Conservation (phyloP, 2,113 vertebrate genomes). For the Picathartes gymnocephalus region DNA sequence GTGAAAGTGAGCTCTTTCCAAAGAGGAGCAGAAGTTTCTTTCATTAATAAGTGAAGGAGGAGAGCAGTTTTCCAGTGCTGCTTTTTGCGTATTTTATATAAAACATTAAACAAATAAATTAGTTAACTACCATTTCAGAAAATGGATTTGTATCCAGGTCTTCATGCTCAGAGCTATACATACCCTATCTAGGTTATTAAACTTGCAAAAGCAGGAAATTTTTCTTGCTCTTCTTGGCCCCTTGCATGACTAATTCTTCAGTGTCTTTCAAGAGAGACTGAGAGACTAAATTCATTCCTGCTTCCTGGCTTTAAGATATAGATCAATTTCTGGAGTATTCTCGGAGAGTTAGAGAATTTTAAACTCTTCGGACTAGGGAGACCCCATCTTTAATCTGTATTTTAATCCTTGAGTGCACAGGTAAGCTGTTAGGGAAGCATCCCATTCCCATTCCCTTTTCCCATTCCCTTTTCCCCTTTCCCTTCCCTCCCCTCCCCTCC, state of each 20-base stretch:
- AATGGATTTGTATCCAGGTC: not conserved
- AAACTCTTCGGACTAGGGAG: not conserved
- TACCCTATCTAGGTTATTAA: not conserved
- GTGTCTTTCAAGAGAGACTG: not conserved
- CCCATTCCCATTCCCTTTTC: fast-evolving
- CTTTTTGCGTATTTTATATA: not conserved
- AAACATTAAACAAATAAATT: not conserved
- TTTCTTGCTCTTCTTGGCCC: not conserved
- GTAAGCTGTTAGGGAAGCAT: not conserved
- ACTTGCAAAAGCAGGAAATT: not conserved
- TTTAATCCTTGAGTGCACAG: not conserved
- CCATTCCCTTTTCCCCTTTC: no score
- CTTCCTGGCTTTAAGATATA: not conserved
- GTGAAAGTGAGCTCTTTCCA: not conserved
- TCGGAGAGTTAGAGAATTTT: not conserved
- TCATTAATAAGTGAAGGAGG: not conserved
- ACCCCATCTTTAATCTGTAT: not conserved
- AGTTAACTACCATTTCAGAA: not conserved
- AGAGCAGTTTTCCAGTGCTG: not conserved
- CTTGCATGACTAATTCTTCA: not conserved
- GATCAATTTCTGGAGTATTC: not conserved
- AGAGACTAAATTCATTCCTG: not conserved
- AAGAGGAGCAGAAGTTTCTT: not conserved
- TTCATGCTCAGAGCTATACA: not conserved
- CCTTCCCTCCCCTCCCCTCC: no score